Evolutionary conservation across 1,140 invertebrate genomes (phyloP).

Genomic region (Ostrea denselamellosa): DNA sequence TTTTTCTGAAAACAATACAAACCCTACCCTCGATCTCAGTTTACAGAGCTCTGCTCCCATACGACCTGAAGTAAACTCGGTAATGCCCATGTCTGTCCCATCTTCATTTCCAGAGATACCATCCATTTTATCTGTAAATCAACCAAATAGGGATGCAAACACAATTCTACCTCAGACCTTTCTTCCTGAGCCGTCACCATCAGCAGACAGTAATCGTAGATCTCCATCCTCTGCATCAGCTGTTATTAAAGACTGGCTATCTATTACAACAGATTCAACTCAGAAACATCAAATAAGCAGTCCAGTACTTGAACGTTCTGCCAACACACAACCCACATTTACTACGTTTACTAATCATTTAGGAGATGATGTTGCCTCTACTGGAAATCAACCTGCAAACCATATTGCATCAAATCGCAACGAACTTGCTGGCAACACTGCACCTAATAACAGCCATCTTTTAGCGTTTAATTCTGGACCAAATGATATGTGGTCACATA

Average conservation of each 20-base stretch:
- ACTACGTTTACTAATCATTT: background rate
- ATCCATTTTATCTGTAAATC: background rate
- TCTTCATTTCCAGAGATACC: background rate
- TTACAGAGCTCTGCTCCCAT: background rate
- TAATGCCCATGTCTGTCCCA: background rate
- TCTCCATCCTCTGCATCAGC: background rate
- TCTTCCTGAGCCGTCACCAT: background rate
- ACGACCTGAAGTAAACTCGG: background rate
- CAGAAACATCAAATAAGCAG: background rate
- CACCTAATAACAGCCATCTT: background rate
- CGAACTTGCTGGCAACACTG: background rate
- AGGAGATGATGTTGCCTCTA: background rate
- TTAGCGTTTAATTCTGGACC: background rate
- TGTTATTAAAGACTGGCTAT: slow-evolving; percentile 15
- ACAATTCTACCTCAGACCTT: background rate
- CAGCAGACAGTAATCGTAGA: background rate
- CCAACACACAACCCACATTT: background rate
- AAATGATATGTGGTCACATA: slow-evolving; percentile 16
- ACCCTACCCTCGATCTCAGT: background rate
- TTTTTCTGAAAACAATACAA: background rate
- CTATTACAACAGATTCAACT: background rate
- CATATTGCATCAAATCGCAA: background rate
- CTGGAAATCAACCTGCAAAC: background rate
- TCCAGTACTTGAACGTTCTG: background rate
- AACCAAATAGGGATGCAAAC: background rate